Evolutionary conservation across 92 coral and sea anemone genomes (phyloP).

Genomic region (Heliopora coerulea): DNA sequence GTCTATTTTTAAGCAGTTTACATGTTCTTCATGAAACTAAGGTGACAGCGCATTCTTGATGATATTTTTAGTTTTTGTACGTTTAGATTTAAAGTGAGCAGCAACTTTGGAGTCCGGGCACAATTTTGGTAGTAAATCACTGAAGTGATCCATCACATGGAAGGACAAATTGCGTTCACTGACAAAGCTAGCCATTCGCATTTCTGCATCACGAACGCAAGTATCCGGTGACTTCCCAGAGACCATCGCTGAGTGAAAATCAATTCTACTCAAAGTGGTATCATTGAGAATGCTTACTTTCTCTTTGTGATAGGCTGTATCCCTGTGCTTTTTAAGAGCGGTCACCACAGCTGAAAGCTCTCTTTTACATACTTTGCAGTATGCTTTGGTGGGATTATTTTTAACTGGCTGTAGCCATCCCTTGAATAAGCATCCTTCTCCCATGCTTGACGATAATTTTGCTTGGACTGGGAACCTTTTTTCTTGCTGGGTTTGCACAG

Average conservation of each 20-base stretch:
- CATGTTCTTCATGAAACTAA: slow-evolving; percentile 20
- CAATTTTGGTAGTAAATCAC: slow-evolving; percentile 29
- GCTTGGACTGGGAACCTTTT: slow-evolving; percentile 11
- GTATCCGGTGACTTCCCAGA: background rate
- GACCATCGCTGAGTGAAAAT: background rate
- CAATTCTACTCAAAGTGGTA: slow-evolving; percentile 26
- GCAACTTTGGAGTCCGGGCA: slow-evolving; percentile 22
- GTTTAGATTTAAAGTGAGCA: slow-evolving; percentile 27
- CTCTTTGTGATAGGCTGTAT: slow-evolving; percentile 36
- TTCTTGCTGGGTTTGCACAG: slow-evolving; percentile 6
- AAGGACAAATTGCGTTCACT: slow-evolving; percentile 33
- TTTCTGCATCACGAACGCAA: slow-evolving; percentile 29
- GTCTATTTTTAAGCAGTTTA: slow-evolving; percentile 17
- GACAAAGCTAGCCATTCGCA: slow-evolving; percentile 29
- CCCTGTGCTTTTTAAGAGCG: slow-evolving; percentile 18
- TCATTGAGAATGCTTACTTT: slow-evolving; percentile 20
- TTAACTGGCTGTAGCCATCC: slow-evolving; percentile 30
- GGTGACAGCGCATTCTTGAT: slow-evolving; percentile 13
- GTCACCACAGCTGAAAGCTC: slow-evolving; percentile 22
- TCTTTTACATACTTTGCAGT: slow-evolving; percentile 31
- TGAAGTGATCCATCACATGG: slow-evolving; percentile 22
- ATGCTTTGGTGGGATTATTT: slow-evolving; percentile 19
- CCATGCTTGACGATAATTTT: slow-evolving; percentile 23
- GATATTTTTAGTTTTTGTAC: slow-evolving; percentile 11
- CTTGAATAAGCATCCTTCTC: slow-evolving; percentile 27